Evolutionary conservation across 2,888 invertebrate genomes (phyloP), one percentile per base, ranked within the genome.

Genomic region (Drosophila anceps): DNA sequence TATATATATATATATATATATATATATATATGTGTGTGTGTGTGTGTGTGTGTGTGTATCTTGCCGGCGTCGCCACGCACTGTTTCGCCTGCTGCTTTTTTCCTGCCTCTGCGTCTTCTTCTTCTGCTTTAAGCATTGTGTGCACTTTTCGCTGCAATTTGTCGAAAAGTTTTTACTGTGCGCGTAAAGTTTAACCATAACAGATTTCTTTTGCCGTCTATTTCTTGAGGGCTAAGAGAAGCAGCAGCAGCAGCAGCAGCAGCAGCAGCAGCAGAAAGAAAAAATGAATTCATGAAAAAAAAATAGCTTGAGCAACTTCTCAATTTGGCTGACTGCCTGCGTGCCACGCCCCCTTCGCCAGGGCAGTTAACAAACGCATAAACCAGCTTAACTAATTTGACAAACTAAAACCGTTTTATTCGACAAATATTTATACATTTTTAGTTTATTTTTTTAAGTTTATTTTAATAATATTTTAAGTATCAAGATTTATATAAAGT

Each of bases 131-230:
- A 35, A 33, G 64, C 81, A 82, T 83, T 87, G 88, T 79, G 67
- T 84, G 80, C 83, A 78, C 78, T 80, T 80, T 88, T 79, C 75
- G 68, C 83, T 85, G 85, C 82, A 84, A 88, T 88, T 84, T 84
- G 84, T 84, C 85, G 88, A 88, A 84, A 84, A 84, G 71, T 79
- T 82, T 79, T 82, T 54, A 60, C 43, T 29, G 35, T 51, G 46
- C 64, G 62, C 71, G 63, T 67, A 84, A 82, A 84, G 86, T 84
- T 84, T 88, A 84, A 88, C 77, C 83, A 88, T 84, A 88, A 85
- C 88, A 84, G 83, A 84, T 85, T 85, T 85, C 79, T 78, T 79
- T 84, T 44, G 68, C 78, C 55, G 50, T 60, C 68, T 65, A 61
- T 65, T 76, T 71, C 61, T 62, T 39, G 64, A 55, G 50, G 55